Base-by-base conservation (phyloP, 2,797 vertebrate genomes). In the Sebastes taczanowskii region DNA sequence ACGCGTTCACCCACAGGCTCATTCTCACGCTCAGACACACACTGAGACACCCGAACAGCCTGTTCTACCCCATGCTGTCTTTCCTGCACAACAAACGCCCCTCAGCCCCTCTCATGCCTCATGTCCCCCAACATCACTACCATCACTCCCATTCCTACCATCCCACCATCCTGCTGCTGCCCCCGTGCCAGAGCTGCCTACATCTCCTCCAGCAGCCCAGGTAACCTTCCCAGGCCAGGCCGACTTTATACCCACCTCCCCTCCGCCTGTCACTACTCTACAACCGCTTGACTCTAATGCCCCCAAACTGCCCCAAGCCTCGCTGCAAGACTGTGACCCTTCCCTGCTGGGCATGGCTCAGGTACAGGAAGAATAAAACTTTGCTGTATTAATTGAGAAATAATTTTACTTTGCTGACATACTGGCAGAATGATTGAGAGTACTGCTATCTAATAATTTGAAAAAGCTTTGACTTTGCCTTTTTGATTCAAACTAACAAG, bases 301-400 rank as follows among this genome's bases (percentile, higher is more conserved):
- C 80, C 94, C 94, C 87, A 92, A 88, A 90, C 94, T 95, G 81
- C 87, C 94, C 93, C 90, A 92, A 92, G 89, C 92, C 93, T 95
- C 91, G 83, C 93, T 95, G 89, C 93, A 95, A 95, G 95, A 96
- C 92, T 94, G 94, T 95, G 96, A 96, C 79, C 91, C 94, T 93
- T 89, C 95, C 90, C 94, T 95, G 91, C 87, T 94, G 89, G 91
- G 91, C 86, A 93, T 92, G 92, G 83, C 94, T 94, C 94, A 97
- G 95, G 96, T 97, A 97, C 95, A 94, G 78, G 66, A 92, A 88
- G 77, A 83, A 66, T 88, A 55, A 77, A 77, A 32, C 38, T 83
- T 86, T 78, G 49, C 71, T 82, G 13, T 83, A n/a, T 71, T 80
- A 16, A 75, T 86, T 67, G 46, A 11, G 2, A 77, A 52, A 35